Conservation (phyloP, 2,797 vertebrate genomes). For the Glossophaga mutica region DNA sequence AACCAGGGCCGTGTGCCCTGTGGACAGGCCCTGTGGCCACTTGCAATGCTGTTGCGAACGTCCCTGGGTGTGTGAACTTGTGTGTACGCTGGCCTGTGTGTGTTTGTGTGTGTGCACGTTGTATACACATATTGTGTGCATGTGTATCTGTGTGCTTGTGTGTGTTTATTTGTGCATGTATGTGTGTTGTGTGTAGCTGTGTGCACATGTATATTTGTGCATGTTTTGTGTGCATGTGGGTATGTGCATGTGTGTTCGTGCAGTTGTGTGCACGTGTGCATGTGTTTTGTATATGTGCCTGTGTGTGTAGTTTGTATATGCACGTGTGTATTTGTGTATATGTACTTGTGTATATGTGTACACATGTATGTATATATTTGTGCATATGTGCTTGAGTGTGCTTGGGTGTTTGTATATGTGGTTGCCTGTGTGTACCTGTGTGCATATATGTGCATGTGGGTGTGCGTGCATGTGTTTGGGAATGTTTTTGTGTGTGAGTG, state of each 20-base stretch:
- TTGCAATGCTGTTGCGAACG: rapidly evolving
- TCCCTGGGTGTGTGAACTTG: background rate
- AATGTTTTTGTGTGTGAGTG: background rate
- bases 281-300: too few relatives aligned
- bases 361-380: too few relatives aligned
- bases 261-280: background rate
- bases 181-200: background rate
- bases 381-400: too few relatives aligned
- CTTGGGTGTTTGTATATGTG: too few relatives aligned
- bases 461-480: background rate
- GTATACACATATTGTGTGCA: background rate
- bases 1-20: too few relatives aligned
- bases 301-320: too few relatives aligned
- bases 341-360: background rate
- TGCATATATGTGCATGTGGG: too few relatives aligned
- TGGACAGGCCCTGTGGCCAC: background rate
- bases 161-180: background rate
- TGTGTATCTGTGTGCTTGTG: background rate
- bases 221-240: too few relatives aligned
- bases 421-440: background rate
- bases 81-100: background rate
- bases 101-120: background rate
- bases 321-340: background rate
- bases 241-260: too few relatives aligned
- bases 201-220: background rate